Conservation (phyloP, 2,888 invertebrate species). For the Himalopsyche anomala region DNA sequence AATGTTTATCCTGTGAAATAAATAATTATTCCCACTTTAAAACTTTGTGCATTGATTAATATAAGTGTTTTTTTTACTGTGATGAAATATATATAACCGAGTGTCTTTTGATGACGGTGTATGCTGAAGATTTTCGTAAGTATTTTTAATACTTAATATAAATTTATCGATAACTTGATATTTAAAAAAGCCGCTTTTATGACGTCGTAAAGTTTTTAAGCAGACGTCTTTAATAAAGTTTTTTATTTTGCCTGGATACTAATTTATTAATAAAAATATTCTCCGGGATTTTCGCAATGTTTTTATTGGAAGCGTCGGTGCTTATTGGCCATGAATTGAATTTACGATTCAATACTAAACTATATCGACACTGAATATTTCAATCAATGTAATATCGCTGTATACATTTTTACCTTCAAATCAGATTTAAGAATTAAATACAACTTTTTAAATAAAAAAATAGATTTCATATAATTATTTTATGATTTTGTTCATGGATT, state of each 20-base stretch:
- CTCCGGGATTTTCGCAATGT: background rate
- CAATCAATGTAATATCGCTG: too few relatives aligned
- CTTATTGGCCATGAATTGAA: background rate
- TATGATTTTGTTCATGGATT: too few relatives aligned
- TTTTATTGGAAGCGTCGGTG: background rate
- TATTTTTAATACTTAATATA: constrained; percentile 6
- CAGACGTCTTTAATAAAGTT: constrained; percentile 5
- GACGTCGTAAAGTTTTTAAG: constrained; percentile 3
- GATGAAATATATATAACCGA: background rate
- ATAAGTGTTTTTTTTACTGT: background rate
- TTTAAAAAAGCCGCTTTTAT: constrained; percentile 11
- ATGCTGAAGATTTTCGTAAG: background rate
- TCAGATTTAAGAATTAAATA: too few relatives aligned
- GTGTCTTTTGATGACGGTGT: constrained; percentile 24
- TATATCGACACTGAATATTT: background rate
- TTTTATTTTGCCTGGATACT: constrained; percentile 20
- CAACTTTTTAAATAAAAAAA: too few relatives aligned
- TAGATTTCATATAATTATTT: too few relatives aligned
- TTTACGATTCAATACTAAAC: background rate
- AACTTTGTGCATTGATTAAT: background rate
- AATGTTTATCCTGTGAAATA: background rate
- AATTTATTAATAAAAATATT: constrained; percentile 19
- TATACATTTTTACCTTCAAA: too few relatives aligned
- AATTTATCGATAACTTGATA: constrained; percentile 17
- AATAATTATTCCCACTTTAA: background rate